These are phyloP conservation scores for Petrosia ficiformis DNA, from an alignment of 37 sponge, comb jelly and placozoan species.

Conservation along the genomic window DNA sequence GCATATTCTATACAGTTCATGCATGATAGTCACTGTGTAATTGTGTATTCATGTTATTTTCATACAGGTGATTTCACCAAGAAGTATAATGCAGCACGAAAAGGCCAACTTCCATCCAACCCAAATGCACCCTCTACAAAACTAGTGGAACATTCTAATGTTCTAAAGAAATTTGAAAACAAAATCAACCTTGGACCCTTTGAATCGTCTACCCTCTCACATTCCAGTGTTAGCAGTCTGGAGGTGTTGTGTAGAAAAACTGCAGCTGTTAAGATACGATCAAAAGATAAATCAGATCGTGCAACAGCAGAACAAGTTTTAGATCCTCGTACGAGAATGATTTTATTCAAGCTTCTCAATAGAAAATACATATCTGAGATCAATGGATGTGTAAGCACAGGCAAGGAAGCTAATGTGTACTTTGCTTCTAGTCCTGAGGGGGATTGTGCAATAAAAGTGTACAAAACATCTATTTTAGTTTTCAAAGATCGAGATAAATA, in stretches of 20 bases:
- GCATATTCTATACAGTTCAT: too few species aligned
- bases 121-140: too few species aligned
- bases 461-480: conserved; percentile 97
- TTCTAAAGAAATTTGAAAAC: conserved; percentile 52
- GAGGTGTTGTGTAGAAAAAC: conserved; percentile 33
- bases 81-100: conserved; percentile 74
- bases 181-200: conserved; percentile 70
- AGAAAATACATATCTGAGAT: conserved; percentile 65
- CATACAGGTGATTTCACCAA: conserved; percentile 92
- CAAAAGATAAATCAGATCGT: conserved; percentile 85
- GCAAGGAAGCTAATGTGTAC: conserved; percentile 96
- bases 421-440: conserved; percentile 59
- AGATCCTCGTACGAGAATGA: conserved; percentile 96
- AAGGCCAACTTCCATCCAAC: too few species aligned
- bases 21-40: too few species aligned
- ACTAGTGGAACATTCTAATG: too few species aligned
- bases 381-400: conserved; percentile 96
- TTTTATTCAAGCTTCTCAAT: conserved; percentile 93
- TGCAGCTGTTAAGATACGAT: conserved; percentile 30
- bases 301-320: conserved; percentile 92
- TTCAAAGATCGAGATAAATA: conserved; percentile 98
- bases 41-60: too few species aligned
- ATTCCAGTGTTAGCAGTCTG: conserved; percentile 24
- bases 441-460: conserved; percentile 85
- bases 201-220: conserved; percentile 48